Conservation (phyloP, 2,888 invertebrate genomes). For the Gymnoscelis rufifasciata region DNA sequence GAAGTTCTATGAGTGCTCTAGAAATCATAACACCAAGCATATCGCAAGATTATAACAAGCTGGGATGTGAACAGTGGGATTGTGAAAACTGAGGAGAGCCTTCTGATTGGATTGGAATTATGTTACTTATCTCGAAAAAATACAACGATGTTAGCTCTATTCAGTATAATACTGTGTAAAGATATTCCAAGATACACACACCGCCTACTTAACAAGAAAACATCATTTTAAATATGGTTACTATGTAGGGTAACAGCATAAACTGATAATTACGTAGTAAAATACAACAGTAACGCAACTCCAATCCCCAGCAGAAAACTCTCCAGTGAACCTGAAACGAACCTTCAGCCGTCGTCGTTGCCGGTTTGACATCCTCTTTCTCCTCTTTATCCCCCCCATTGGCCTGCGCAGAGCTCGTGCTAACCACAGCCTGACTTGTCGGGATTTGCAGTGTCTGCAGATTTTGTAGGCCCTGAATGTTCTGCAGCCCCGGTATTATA, state of each 20-base stretch:
- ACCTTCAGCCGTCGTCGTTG: conserved; percentile 59
- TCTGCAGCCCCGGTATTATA: conserved; percentile 60
- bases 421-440: conserved; percentile 37
- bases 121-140: neutral
- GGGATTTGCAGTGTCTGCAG: conserved; percentile 43
- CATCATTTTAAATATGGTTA: too few relatives aligned
- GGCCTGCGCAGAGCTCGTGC: conserved; percentile 1
- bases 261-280: neutral
- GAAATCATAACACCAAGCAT: conserved; percentile 52
- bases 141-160: neutral
- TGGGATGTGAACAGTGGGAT: conserved; percentile 34
- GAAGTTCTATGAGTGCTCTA: conserved; percentile 35
- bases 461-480: conserved; percentile 54
- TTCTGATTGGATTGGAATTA: conserved; percentile 7
- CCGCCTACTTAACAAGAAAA: too few relatives aligned
- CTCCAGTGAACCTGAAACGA: conserved; percentile 42
- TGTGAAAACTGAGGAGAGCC: conserved; percentile 28
- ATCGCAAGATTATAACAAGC: conserved; percentile 45
- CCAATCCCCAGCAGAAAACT: conserved; percentile 19
- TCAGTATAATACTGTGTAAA: too few relatives aligned
- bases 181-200: too few relatives aligned
- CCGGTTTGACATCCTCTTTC: conserved; percentile 71
- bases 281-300: conserved; percentile 8
- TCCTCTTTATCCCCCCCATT: conserved; percentile 79
- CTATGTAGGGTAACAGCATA: too few relatives aligned